Evolutionary conservation across 2,888 invertebrate genomes (phyloP).

Genomic region (Melanargia galathea): DNA sequence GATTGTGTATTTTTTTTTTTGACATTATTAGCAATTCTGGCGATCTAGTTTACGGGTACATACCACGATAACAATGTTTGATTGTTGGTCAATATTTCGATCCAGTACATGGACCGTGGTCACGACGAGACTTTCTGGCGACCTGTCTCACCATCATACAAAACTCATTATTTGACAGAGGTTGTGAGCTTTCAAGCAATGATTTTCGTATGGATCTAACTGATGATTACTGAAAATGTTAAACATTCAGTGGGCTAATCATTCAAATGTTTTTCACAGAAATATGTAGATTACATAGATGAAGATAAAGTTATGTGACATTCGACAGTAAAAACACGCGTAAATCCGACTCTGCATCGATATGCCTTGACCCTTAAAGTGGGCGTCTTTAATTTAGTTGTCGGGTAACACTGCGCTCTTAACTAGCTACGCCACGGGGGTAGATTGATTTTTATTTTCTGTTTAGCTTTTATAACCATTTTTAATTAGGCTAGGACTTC

Average conservation of each 20-base stretch:
- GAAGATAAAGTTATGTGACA: background rate
- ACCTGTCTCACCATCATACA: background rate
- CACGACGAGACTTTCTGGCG: too few relatives aligned
- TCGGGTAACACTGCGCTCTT: slow-evolving; percentile 71
- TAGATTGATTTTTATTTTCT: slow-evolving; percentile 48
- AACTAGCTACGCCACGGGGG: slow-evolving; percentile 47
- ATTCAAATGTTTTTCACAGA: background rate
- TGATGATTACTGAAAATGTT: background rate
- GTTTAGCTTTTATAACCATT: slow-evolving; percentile 31
- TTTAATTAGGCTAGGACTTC: slow-evolving; percentile 30
- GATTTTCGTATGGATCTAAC: background rate
- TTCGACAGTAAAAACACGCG: background rate
- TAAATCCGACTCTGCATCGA: background rate
- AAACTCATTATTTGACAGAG: background rate
- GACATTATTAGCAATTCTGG: background rate
- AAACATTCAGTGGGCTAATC: background rate
- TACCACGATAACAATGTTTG: too few relatives aligned
- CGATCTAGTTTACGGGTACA: too few relatives aligned
- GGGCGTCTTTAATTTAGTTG: slow-evolving; percentile 60
- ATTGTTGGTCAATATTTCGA: too few relatives aligned
- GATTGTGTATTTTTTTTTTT: background rate
- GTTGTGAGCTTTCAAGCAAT: background rate
- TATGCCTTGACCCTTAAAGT: slow-evolving; percentile 35
- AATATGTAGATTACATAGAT: background rate
- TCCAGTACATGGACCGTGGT: too few relatives aligned